A percentile compares a stretch with the other conserved stretches of the same genome.
Evolutionary conservation across 2,888 invertebrate species (phyloP).

Genomic region (Willowsia nigromaculata): DNA sequence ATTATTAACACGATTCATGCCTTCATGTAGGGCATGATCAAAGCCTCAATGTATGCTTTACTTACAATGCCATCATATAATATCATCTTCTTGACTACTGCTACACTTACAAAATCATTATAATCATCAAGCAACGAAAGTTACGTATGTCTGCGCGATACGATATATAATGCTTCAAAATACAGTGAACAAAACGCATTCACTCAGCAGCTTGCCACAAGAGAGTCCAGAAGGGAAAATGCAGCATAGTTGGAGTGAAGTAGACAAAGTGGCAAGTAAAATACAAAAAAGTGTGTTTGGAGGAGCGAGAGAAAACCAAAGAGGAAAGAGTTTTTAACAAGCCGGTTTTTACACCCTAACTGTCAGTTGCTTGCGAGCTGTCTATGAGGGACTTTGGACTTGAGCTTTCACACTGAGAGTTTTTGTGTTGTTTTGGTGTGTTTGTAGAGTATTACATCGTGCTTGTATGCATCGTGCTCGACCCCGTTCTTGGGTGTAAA

Average conservation of each 20-base stretch:
- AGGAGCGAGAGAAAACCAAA: slow-evolving; percentile 22
- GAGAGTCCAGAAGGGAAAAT: slow-evolving; percentile 24
- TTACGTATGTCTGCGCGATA: neutral
- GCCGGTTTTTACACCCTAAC: slow-evolving; percentile 67
- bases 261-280: slow-evolving; percentile 40
- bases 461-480: neutral
- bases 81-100: neutral
- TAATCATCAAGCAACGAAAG: slow-evolving; percentile 1
- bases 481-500: neutral
- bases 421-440: neutral
- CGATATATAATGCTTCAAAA: neutral
- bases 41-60: slow-evolving; percentile 16
- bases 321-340: slow-evolving; percentile 63
- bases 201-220: neutral
- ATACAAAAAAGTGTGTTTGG: neutral
- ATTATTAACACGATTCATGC: neutral
- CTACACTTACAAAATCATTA: neutral
- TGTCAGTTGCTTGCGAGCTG: slow-evolving; percentile 59
- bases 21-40: neutral
- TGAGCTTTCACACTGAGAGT: slow-evolving; percentile 1
- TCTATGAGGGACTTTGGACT: slow-evolving; percentile 55
- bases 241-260: slow-evolving; percentile 6
- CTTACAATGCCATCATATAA: neutral
- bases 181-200: neutral
- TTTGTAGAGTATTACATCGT: neutral